A percentile compares a stretch with the other conserved stretches of the same genome.
Conservation (phyloP, 2,797 vertebrate species). For the Amblyopsis hoosieri region DNA sequence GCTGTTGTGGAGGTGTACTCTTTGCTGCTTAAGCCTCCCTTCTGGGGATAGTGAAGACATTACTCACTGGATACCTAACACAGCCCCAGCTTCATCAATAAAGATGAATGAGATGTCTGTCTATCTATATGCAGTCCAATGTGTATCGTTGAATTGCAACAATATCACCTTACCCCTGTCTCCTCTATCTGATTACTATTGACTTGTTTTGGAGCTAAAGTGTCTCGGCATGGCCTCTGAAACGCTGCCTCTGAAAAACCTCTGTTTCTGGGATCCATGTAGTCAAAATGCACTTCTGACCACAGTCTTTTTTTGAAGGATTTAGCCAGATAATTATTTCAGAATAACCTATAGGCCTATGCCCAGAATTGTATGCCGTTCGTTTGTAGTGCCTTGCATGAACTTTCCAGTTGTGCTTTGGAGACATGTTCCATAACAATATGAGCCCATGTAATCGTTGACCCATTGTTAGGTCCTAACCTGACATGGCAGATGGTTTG, state of each 20-base stretch:
- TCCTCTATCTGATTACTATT: slow-evolving; percentile 51
- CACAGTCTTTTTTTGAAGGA: too few relatives aligned
- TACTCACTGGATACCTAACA: background rate
- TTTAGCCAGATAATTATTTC: too few relatives aligned
- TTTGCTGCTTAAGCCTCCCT: background rate
- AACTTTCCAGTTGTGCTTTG: background rate
- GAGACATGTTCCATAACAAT: slow-evolving; percentile 27
- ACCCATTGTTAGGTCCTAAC: slow-evolving; percentile 27
- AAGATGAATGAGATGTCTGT: slow-evolving; percentile 15
- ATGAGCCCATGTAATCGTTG: slow-evolving; percentile 33
- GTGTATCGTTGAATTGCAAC: slow-evolving; percentile 11
- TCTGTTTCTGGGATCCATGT: slow-evolving; percentile 4
- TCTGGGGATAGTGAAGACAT: background rate
- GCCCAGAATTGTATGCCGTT: background rate
- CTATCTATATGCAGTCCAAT: slow-evolving; percentile 20
- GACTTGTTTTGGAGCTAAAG: slow-evolving; percentile 29
- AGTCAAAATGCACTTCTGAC: slow-evolving; percentile 20
- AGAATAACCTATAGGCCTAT: slow-evolving; percentile 3
- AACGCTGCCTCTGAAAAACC: slow-evolving; percentile 20
- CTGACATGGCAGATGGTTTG: background rate
- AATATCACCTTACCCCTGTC: slow-evolving; percentile 27
- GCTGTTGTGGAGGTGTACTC: background rate
- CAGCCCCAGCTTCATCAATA: slow-evolving; percentile 5
- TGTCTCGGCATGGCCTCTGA: slow-evolving; percentile 9
- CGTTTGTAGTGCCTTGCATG: too few relatives aligned